Evolutionary conservation across 2,113 vertebrate genomes (phyloP).

Genomic region (Ranitomeya imitator): DNA sequence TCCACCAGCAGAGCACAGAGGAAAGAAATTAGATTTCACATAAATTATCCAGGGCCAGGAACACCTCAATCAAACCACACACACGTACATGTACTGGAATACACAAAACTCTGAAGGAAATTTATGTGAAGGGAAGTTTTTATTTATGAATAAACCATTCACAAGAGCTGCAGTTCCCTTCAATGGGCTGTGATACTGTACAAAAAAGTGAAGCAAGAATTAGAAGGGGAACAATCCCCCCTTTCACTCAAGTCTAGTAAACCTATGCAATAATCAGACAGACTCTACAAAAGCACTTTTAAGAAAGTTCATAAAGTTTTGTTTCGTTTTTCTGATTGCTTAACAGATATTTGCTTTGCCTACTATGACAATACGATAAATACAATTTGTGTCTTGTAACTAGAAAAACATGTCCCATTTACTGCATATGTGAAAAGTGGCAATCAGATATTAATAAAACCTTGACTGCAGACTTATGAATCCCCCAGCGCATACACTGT

Average conservation of each 20-base stretch:
- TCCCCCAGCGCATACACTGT: no score
- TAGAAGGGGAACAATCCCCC: slow-evolving; percentile 40
- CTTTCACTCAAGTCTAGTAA: slow-evolving; percentile 38
- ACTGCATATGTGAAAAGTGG: background rate
- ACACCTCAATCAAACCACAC: slow-evolving; percentile 59
- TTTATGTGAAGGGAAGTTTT: slow-evolving; percentile 51
- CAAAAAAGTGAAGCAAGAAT: background rate
- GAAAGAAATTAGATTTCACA: slow-evolving; percentile 58
- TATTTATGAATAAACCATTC: slow-evolving; percentile 58
- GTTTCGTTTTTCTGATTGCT: background rate
- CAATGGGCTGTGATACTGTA: slow-evolving; percentile 17
- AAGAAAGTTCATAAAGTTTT: background rate
- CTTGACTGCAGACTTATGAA: no score
- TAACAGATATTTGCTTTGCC: background rate
- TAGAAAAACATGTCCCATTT: background rate
- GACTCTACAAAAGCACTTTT: slow-evolving; percentile 15
- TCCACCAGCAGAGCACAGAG: slow-evolving; percentile 54
- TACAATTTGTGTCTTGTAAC: background rate
- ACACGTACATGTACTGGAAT: slow-evolving; percentile 53
- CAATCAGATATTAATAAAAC: background rate
- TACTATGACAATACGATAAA: background rate
- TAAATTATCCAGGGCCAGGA: slow-evolving; percentile 54
- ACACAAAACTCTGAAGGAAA: slow-evolving; percentile 48
- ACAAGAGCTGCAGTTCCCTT: slow-evolving; percentile 1
- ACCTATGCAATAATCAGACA: slow-evolving; percentile 23